A percentile compares a stretch with the other conserved stretches of the same genome.
Evolutionary conservation across 2,113 vertebrate species (phyloP).

Genomic region (Montifringilla adamsi): DNA sequence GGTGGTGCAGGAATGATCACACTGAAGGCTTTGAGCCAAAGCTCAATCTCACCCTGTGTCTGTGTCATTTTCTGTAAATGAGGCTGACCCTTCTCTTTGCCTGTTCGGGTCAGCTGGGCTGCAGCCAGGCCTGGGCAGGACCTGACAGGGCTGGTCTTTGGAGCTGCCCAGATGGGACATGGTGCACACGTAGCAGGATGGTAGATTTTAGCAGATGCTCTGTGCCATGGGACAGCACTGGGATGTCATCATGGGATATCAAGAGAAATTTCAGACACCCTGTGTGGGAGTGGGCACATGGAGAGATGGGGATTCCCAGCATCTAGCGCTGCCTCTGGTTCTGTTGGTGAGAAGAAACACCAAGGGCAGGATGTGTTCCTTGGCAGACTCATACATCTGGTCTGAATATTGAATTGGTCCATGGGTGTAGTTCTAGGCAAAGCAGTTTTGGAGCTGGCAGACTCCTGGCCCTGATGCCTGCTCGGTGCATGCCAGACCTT

Average conservation of each 20-base stretch:
- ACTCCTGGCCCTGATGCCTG: background rate
- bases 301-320: background rate
- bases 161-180: background rate
- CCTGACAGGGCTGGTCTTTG: background rate
- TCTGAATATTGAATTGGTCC: background rate
- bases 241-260: background rate
- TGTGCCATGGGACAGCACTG: background rate
- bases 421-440: background rate
- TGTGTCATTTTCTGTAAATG: background rate
- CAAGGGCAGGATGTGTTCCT: background rate
- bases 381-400: background rate
- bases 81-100: background rate
- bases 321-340: background rate
- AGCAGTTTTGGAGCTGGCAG: background rate
- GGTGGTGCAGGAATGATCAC: constrained; percentile 3
- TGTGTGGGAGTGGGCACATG: background rate
- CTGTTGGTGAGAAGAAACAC: background rate
- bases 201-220: background rate
- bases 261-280: background rate
- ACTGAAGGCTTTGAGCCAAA: constrained; percentile 10
- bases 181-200: background rate
- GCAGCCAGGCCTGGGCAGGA: background rate
- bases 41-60: background rate
- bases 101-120: background rate
- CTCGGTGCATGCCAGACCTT: fast-evolving